Evolutionary conservation across 2,888 invertebrate species (phyloP), one percentile per base, ranked within the genome.

Genomic region (Plutella xylostella): DNA sequence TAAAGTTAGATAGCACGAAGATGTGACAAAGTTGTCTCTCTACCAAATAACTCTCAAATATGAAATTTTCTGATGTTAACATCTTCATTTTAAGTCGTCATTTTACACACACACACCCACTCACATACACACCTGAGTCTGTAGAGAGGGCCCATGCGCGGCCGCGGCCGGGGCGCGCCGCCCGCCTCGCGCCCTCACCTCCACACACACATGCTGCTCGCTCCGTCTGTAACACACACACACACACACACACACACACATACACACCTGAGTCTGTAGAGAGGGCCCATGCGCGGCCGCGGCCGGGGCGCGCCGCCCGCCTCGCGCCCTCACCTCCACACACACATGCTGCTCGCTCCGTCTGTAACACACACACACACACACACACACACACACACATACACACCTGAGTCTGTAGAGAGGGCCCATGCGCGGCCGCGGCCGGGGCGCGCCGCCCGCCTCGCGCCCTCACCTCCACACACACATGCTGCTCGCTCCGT

Each of bases 101-200:
- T n/a, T n/a, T n/a, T n/a, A n/a, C n/a, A n/a, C n/a, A n/a, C n/a
- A n/a, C n/a, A n/a, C n/a, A n/a, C n/a, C n/a, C n/a, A n/a, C n/a
- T n/a, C n/a, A 28, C 28, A 28, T 4, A 42, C 9, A 52, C 62
- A 82, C 82, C 79, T 78, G 63, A 71, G 58, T 58, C 54, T 64
- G 59, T 63, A 61, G 61, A 61, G 58, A 60, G 75, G 63, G 65
- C 75, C 78, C 83, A 83, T 83, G 74, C 78, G 80, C 79, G 79
- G 77, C 74, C 77, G 79, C 74, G 62, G 71, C 61, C 61, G 58
- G 61, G 64, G 68, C 71, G 71, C 72, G 61, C 75, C 77, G 80
- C 80, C 83, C 80, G 70, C 69, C 73, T 65, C 72, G 68, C 70
- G 72, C 69, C 76, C 74, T 82, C 80, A 83, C 80, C 82, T 76